Conservation (phyloP, 2,113 vertebrate genomes). For the Atherinomorus stipes region DNA sequence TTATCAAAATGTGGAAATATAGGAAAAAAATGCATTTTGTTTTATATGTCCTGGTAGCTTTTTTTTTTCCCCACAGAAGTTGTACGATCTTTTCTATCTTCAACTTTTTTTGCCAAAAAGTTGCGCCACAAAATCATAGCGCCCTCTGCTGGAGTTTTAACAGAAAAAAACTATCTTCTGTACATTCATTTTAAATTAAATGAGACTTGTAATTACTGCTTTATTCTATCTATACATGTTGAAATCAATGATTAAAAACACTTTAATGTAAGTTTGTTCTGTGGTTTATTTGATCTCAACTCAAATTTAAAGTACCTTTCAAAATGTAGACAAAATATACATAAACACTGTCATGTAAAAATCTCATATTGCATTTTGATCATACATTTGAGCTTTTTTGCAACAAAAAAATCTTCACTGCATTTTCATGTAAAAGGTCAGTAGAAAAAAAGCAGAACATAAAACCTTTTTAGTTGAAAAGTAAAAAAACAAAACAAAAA, state of each 20-base stretch:
- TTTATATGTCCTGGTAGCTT: too few species aligned
- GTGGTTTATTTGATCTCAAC: constrained; percentile 56
- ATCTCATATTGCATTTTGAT: neutral
- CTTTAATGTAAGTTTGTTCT: neutral
- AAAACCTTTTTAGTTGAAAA: constrained; percentile 11
- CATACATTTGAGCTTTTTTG: constrained; percentile 1
- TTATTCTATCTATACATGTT: too few species aligned
- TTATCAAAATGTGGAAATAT: too few species aligned
- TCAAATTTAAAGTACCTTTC: constrained; percentile 50
- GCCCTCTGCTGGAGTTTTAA: constrained; percentile 50
- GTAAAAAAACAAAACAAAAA: neutral
- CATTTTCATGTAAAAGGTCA: constrained; percentile 22
- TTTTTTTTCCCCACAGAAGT: too few species aligned
- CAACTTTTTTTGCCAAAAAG: too few species aligned
- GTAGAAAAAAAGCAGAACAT: constrained; percentile 15
- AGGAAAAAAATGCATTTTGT: too few species aligned
- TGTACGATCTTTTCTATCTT: too few species aligned
- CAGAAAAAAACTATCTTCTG: rapidly evolving
- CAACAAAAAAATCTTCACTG: constrained; percentile 5
- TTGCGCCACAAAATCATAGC: neutral
- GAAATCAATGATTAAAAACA: neutral
- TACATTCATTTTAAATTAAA: neutral
- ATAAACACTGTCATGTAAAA: constrained; percentile 32
- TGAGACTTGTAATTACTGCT: neutral
- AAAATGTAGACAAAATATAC: constrained; percentile 33